phyloP scores from a whole-genome alignment of 1,140 invertebrate species.

The Drosophila fuyamai region DNA sequence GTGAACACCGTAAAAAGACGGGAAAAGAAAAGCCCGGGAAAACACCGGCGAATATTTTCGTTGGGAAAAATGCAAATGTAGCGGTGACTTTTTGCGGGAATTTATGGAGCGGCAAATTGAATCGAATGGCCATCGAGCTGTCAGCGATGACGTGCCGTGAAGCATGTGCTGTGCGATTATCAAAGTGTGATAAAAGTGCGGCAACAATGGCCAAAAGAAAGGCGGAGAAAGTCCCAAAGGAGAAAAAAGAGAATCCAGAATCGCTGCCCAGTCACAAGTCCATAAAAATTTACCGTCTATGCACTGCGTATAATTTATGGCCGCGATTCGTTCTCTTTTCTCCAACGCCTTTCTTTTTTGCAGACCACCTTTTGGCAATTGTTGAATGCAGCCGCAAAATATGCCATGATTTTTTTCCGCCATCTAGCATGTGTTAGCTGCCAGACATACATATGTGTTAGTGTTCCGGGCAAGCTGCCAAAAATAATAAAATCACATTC shows the following conservation, averaged over 20 bases:
- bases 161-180: constrained; percentile 75
- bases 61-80: constrained; percentile 50
- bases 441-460: constrained; percentile 68
- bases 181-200: constrained; percentile 75
- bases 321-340: constrained; percentile 31
- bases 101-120: constrained; percentile 77
- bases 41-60: constrained; percentile 33
- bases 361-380: constrained; percentile 67
- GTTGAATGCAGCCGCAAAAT: constrained; percentile 71
- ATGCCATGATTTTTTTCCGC: constrained; percentile 53
- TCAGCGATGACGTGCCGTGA: constrained; percentile 64
- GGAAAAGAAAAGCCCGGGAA: constrained; percentile 3
- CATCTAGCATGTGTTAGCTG: constrained; percentile 55
- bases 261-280: constrained; percentile 58
- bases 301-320: constrained; percentile 76
- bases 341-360: constrained; percentile 7
- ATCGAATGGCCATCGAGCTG: constrained; percentile 59
- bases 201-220: constrained; percentile 55
- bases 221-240: constrained; percentile 3
- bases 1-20: constrained; percentile 23
- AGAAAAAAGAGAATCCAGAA: constrained; percentile 5
- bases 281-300: constrained; percentile 74
- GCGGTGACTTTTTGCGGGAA: constrained; percentile 63
- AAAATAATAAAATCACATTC: constrained; percentile 82
- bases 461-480: constrained; percentile 62